Percentiles rank a stretch among this genome's conserved stretches.
Conservation (phyloP, 2,888 invertebrate species). For the Drosophila neutralis region DNA sequence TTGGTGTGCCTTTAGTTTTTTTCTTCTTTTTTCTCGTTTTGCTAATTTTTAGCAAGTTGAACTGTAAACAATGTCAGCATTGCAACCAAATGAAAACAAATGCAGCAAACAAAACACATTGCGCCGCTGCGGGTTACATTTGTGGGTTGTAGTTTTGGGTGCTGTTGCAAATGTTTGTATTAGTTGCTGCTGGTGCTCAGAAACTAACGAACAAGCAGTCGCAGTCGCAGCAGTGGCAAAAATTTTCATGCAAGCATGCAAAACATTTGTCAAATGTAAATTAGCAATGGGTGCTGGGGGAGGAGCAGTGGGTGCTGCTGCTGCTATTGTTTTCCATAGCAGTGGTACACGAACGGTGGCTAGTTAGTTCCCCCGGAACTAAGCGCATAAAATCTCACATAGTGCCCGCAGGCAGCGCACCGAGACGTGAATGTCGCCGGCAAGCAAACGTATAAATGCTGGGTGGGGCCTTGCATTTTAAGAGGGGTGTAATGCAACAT, state of each 20-base stretch:
- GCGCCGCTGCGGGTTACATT: slow-evolving; percentile 48
- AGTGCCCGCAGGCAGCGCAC: slow-evolving; percentile 80
- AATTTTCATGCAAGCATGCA: slow-evolving; percentile 72
- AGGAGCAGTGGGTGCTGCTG: slow-evolving; percentile 1
- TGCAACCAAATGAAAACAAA: slow-evolving; percentile 79
- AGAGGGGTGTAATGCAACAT: neutral
- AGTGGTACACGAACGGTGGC: slow-evolving; percentile 21
- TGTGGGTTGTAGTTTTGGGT: slow-evolving; percentile 17
- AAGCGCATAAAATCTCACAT: slow-evolving; percentile 82
- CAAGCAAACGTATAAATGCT: slow-evolving; percentile 62
- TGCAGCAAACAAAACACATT: slow-evolving; percentile 77
- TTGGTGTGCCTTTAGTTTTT: slow-evolving; percentile 26
- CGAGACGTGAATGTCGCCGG: slow-evolving; percentile 79
- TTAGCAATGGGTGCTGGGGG: slow-evolving; percentile 64
- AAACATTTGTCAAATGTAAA: slow-evolving; percentile 83
- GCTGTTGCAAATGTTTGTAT: slow-evolving; percentile 36
- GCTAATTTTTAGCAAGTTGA: slow-evolving; percentile 77
- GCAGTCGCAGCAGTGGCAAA: slow-evolving; percentile 67
- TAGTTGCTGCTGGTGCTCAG: slow-evolving; percentile 49
- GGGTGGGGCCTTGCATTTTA: neutral
- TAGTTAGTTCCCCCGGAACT: slow-evolving; percentile 52
- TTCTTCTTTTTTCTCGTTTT: slow-evolving; percentile 38
- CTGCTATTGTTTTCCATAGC: slow-evolving; percentile 42
- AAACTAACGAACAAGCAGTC: slow-evolving; percentile 72
- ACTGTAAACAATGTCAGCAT: slow-evolving; percentile 79